Evolutionary conservation across 2,888 invertebrate genomes (phyloP), one percentile per base, ranked within the genome.

Genomic region (Drosophila heteroneura): DNA sequence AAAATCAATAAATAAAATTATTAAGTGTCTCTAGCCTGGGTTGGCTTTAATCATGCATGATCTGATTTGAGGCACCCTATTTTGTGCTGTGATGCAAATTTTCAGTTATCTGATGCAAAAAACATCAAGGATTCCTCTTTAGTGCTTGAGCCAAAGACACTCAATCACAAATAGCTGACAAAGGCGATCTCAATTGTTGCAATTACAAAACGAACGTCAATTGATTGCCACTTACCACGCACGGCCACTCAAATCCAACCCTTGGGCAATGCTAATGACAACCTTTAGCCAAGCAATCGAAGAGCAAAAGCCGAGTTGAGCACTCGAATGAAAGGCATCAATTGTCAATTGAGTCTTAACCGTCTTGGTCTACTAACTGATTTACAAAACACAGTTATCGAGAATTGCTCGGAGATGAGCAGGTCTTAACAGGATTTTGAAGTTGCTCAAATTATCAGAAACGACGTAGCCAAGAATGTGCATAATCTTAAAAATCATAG

Each of bases 191-290:
- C 75, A 76, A 82, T 83, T 81, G 85, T 78, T 66, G 81, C 83
- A 83, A 82, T 85, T 83, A 85, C 78, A 75, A 56, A 47, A 47
- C 68, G 53, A 74, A 82, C 82, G 74, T 78, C 85, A 78, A 82
- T 85, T 83, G 83, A 74, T 82, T 85, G 83, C 81, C 83, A 83
- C 83, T 83, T 82, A 70, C 69, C 83, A 83, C 82, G 81, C 72
- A 37, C 69, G 41, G 16, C 59, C 62, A 53, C 69, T 77, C 62
- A 62, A 62, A 28, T 26, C 22, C n/a, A 28, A 14, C n/a, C 73
- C 26, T 19, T 56, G 57, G 28, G 26, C 74, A 41, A 10, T 22
- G 33, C n/a, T 9, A 30, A 37, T 41, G 57, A 47, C 62, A 56
- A 69, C 37, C 52, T 47, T 47, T 16, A 47, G 53, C 37, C 16